These are phyloP conservation scores for Cottus gobio DNA, from an alignment of 2,113 vertebrate genomes.

Conservation along the genomic window DNA sequence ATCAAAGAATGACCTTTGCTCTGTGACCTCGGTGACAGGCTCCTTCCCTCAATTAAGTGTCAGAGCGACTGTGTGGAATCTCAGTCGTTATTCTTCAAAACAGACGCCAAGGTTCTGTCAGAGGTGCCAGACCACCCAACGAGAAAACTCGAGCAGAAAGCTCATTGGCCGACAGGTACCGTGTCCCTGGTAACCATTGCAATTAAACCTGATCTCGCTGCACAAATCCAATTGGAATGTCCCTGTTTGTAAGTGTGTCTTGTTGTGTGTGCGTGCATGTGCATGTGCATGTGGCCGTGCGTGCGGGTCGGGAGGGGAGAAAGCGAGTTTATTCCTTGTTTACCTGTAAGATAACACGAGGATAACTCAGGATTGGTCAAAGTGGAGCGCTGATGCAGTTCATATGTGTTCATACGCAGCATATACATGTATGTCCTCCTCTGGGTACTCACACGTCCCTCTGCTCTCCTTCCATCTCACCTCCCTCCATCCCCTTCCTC, in stretches of 20 bases:
- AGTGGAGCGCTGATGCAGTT: not conserved
- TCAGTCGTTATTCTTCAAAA: conserved; percentile 56
- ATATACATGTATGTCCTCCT: not conserved
- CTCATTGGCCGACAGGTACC: conserved; percentile 53
- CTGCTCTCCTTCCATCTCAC: not conserved
- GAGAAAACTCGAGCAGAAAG: conserved; percentile 30
- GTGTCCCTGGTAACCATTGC: conserved; percentile 20
- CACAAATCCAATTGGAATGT: conserved; percentile 38
- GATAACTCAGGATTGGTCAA: not conserved
- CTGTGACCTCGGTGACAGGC: conserved; percentile 57
- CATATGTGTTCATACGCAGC: not conserved
- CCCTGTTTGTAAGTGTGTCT: conserved; percentile 17
- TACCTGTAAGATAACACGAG: not conserved
- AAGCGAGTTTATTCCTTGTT: not conserved
- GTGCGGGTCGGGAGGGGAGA: not conserved
- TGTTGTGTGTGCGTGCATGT: not conserved
- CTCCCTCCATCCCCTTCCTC: not conserved
- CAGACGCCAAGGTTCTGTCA: conserved; percentile 55
- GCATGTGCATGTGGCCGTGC: not conserved
- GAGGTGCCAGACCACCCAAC: conserved; percentile 66
- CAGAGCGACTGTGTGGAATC: conserved; percentile 63
- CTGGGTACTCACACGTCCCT: not conserved
- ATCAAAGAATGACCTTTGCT: conserved; percentile 70
- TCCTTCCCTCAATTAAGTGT: conserved; percentile 61
- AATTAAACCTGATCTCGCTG: conserved; percentile 44